Percentiles rank a stretch among this genome's conserved stretches.
These are phyloP conservation scores for Scaptomyza caliginosa DNA, from an alignment of 2,888 invertebrate species.

Conservation along the genomic window DNA sequence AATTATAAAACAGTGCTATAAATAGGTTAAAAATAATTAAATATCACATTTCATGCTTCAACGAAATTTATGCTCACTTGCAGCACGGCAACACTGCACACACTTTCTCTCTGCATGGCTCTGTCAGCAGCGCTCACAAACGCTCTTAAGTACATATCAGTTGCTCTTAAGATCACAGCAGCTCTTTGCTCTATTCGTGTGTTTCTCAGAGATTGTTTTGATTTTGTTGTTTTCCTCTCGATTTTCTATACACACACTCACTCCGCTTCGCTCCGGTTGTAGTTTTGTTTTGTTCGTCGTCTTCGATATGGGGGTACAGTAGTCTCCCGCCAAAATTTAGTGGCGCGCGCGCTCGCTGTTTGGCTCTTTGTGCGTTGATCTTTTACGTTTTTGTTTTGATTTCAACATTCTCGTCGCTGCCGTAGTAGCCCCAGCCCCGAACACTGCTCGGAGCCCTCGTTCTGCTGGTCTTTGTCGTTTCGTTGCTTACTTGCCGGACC, in stretches of 20 bases:
- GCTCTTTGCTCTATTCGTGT: conserved; percentile 26
- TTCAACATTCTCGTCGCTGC: conserved; percentile 71
- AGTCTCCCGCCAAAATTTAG: conserved; percentile 79
- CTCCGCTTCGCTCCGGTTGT: conserved; percentile 56
- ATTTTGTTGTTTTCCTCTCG: conserved; percentile 59
- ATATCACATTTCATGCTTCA: conserved; percentile 33
- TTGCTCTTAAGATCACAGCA: conserved; percentile 17
- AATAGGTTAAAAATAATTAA: too few relatives aligned
- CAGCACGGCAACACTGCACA: conserved; percentile 71
- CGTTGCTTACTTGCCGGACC: conserved; percentile 57
- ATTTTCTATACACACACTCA: conserved; percentile 54
- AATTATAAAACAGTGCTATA: too few relatives aligned
- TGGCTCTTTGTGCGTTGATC: conserved; percentile 74
- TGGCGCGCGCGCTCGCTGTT: conserved; percentile 62
- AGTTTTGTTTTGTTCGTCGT: conserved; percentile 74
- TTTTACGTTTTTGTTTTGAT: conserved; percentile 80
- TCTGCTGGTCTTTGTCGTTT: conserved; percentile 2
- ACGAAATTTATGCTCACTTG: conserved; percentile 26
- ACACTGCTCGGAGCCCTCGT: conserved; percentile 16
- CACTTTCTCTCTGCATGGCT: neutral
- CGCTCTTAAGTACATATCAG: conserved; percentile 42
- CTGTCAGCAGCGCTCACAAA: conserved; percentile 8
- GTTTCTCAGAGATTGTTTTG: conserved; percentile 32
- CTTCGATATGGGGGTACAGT: conserved; percentile 67
- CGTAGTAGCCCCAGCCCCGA: conserved; percentile 43